Conservation (phyloP, 2,797 vertebrate genomes). For the Parauchenoglanis punctatus region DNA sequence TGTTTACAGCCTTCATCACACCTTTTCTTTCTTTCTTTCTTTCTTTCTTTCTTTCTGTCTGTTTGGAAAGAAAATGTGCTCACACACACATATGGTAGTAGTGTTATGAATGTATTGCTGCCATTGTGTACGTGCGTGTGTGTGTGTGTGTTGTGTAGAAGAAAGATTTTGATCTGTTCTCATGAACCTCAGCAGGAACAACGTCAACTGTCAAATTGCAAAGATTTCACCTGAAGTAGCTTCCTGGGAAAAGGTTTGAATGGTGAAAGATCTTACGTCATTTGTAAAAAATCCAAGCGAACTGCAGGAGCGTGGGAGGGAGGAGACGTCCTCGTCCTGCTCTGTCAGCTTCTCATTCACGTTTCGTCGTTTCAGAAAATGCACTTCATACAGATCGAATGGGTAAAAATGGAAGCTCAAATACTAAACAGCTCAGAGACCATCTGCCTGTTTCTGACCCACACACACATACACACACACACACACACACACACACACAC, state of each 20-base stretch:
- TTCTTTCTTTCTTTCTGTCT: not conserved
- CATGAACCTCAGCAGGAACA: not conserved
- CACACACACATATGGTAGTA: not conserved
- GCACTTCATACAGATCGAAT: not conserved
- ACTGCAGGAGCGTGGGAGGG: not conserved
- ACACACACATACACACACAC: not conserved
- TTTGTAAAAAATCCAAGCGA: not conserved
- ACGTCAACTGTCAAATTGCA: not conserved
- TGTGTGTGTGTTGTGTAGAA: too few relatives aligned
- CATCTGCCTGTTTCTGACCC: not conserved
- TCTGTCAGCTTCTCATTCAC: not conserved
- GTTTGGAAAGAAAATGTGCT: not conserved
- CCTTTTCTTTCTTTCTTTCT: not conserved
- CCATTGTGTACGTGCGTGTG: too few relatives aligned
- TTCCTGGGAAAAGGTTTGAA: not conserved
- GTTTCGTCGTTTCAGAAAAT: not conserved
- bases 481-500: not conserved
- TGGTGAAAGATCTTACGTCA: not conserved
- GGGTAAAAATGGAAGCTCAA: not conserved
- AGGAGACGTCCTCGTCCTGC: not conserved
- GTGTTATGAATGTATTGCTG: too few relatives aligned
- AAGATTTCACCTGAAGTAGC: not conserved
- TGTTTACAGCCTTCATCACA: too few relatives aligned
- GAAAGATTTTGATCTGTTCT: not conserved
- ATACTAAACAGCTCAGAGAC: constrained; percentile 1